A percentile compares a stretch with the other conserved stretches of the same genome.
These are phyloP conservation scores for Drosophila bifasciata DNA, from an alignment of 1,140 invertebrate genomes.

Conservation along the genomic window DNA sequence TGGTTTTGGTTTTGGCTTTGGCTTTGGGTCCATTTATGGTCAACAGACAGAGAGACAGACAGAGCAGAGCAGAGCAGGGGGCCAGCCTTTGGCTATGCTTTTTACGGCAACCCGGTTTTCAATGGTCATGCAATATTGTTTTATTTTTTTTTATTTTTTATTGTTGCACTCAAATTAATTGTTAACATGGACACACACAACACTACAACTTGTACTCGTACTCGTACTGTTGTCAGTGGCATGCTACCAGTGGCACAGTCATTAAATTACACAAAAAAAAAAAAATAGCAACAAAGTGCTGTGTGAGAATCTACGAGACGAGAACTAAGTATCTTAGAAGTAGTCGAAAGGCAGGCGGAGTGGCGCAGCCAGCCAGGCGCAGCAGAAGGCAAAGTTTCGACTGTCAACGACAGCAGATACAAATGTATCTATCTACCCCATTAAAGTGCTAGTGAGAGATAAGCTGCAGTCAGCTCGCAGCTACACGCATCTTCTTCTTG, in stretches of 20 bases:
- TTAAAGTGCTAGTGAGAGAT: conserved; percentile 38
- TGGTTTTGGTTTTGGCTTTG: conserved; percentile 23
- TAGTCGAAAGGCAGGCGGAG: conserved; percentile 10
- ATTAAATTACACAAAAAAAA: conserved; percentile 40
- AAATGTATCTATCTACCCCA: conserved; percentile 70
- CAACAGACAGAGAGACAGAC: background rate
- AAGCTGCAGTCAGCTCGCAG: conserved; percentile 10
- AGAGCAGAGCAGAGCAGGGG: background rate
- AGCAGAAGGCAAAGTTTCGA: conserved; percentile 50
- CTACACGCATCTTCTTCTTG: conserved; percentile 52
- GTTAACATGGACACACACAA: conserved; percentile 32
- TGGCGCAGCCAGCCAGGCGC: conserved; percentile 39
- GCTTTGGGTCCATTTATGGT: conserved; percentile 30
- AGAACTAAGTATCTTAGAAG: conserved; percentile 18
- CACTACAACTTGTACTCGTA: background rate
- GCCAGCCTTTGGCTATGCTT: conserved; percentile 31
- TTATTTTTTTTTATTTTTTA: conserved; percentile 13
- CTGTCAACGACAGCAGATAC: conserved; percentile 63
- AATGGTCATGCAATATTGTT: conserved; percentile 62
- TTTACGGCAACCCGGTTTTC: conserved; percentile 70
- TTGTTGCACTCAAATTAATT: conserved; percentile 53
- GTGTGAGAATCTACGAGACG: background rate
- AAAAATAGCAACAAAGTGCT: background rate
- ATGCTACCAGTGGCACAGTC: conserved; percentile 14
- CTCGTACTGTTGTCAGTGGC: too few species aligned